phyloP scores from a whole-genome alignment of 2,888 invertebrate species.

The Ormyrus pomaceus region DNA sequence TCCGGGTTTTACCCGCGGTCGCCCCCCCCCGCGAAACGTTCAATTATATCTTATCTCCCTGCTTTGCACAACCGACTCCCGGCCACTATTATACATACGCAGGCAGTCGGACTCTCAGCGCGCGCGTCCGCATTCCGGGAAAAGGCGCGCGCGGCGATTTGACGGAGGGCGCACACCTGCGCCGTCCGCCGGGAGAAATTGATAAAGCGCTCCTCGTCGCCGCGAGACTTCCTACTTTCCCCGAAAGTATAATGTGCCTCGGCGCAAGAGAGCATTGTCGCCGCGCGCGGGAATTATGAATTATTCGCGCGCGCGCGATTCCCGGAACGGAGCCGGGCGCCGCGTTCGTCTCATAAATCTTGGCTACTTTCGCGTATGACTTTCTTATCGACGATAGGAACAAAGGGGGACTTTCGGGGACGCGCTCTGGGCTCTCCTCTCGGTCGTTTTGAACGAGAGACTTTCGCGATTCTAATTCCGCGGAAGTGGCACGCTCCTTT shows the following conservation, averaged over 20 bases:
- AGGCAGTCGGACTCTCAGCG: neutral
- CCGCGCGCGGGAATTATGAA: slow-evolving; percentile 27
- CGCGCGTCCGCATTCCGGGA: slow-evolving; percentile 16
- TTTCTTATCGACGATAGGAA: slow-evolving; percentile 24
- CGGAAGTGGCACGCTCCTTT: neutral
- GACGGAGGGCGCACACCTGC: slow-evolving; percentile 30
- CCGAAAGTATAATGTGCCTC: neutral
- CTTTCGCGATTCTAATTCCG: neutral
- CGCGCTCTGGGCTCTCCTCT: neutral
- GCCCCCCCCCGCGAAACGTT: too few relatives aligned
- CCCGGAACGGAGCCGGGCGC: neutral
- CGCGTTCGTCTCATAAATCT: slow-evolving; percentile 28
- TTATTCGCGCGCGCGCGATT: slow-evolving; percentile 13
- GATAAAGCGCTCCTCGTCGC: slow-evolving; percentile 2
- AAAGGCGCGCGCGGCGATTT: neutral
- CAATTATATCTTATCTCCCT: too few relatives aligned
- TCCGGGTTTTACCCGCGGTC: too few relatives aligned
- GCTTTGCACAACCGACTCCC: too few relatives aligned
- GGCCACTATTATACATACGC: too few relatives aligned
- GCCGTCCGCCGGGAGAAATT: neutral
- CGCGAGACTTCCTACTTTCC: slow-evolving; percentile 23
- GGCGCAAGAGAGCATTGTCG: neutral
- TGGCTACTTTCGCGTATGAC: neutral
- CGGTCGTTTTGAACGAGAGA: neutral
- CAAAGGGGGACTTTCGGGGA: neutral